Percentiles rank a stretch among this genome's conserved stretches.
These are phyloP conservation scores for Oreochromis niloticus DNA, from an alignment of 2,113 vertebrate genomes.

Conservation along the genomic window DNA sequence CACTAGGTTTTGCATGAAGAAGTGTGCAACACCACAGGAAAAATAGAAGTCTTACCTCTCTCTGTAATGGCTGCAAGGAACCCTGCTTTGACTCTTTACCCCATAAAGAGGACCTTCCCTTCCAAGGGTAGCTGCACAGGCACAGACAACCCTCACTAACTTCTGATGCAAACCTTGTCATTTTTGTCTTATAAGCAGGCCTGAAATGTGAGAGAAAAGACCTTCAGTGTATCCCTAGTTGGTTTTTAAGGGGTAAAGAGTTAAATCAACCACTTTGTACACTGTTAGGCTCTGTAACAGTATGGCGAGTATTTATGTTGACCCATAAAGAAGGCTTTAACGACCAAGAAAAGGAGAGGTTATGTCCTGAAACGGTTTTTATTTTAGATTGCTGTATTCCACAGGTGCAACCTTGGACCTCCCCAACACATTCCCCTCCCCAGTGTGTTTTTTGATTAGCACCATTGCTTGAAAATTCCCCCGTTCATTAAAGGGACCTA, in stretches of 20 bases:
- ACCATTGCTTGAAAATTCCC: constrained; percentile 35
- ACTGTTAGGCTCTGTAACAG: background rate
- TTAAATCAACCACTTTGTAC: background rate
- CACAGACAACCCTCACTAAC: background rate
- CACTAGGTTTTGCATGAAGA: background rate
- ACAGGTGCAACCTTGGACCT: constrained; percentile 28
- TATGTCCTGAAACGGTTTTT: constrained; percentile 6
- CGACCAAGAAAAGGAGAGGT: background rate
- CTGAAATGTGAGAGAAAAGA: background rate
- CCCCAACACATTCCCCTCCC: constrained; percentile 61
- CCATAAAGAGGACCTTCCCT: background rate
- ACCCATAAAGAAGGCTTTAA: background rate
- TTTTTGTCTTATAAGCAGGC: background rate
- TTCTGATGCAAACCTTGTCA: background rate
- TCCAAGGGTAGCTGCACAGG: background rate
- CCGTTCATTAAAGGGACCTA: background rate
- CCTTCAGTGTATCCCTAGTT: background rate
- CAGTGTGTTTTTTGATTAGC: constrained; percentile 71
- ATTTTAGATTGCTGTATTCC: background rate
- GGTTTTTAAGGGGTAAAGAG: background rate
- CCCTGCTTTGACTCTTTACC: background rate
- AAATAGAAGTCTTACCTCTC: background rate
- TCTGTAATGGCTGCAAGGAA: background rate
- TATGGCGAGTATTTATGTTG: background rate
- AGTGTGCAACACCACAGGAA: background rate